These are phyloP conservation scores for Sphaerophoria taeniata DNA, from an alignment of 2,888 invertebrate species.

Conservation along the genomic window DNA sequence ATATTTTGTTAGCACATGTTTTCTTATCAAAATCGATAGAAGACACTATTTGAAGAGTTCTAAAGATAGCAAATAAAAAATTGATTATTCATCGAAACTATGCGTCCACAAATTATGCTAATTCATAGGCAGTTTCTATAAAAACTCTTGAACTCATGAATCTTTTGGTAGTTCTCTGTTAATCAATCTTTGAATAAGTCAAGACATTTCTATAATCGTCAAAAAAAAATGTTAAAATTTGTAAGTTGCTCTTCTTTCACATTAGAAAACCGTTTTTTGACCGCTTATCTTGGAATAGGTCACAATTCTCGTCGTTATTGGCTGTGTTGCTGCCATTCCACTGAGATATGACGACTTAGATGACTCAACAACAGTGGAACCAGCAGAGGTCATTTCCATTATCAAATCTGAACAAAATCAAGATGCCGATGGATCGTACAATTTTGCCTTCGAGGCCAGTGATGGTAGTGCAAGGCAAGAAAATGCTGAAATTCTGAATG, in stretches of 20 bases:
- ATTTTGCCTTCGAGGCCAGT: conserved; percentile 79
- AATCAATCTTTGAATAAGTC: conserved; percentile 47
- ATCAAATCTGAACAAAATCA: conserved; percentile 79
- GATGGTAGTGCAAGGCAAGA: conserved; percentile 80
- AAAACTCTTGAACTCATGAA: conserved; percentile 53
- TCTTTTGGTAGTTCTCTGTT: conserved; percentile 43
- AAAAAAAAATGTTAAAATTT: conserved; percentile 76
- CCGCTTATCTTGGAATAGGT: conserved; percentile 42
- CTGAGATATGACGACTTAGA: conserved; percentile 58
- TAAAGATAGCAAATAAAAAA: conserved; percentile 31
- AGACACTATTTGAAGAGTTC: conserved; percentile 17
- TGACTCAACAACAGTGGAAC: conserved; percentile 75
- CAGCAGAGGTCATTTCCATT: conserved; percentile 77
- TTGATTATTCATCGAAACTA: background rate
- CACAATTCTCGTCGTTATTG: conserved; percentile 69
- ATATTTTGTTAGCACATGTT: background rate
- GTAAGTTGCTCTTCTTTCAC: conserved; percentile 76
- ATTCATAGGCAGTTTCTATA: conserved; percentile 51
- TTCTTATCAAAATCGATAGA: background rate
- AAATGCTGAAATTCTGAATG: conserved; percentile 78
- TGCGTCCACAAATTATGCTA: conserved; percentile 49
- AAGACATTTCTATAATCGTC: conserved; percentile 5
- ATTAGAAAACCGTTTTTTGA: background rate
- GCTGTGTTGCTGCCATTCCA: conserved; percentile 77
- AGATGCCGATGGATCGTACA: conserved; percentile 80